Base-by-base conservation (phyloP, 2,797 vertebrate genomes). In the Poecilia picta region DNA sequence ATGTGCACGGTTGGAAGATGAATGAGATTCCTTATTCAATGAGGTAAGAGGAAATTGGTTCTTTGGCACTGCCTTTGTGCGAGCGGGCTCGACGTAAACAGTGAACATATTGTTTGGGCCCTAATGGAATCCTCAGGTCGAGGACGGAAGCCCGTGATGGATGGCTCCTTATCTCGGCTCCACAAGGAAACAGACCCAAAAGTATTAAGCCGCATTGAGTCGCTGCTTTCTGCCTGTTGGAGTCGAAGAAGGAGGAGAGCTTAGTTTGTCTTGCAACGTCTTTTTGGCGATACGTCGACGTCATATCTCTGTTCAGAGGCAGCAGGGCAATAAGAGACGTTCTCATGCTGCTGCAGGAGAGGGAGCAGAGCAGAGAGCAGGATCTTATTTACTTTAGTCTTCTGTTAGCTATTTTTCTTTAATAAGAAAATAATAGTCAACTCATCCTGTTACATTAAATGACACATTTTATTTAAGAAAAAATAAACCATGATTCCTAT, bases 1-100 rank as follows among this genome's bases (percentile, higher is more conserved):
- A 92, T 84, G 91, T 81, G 83, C 57, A 71, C 83, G 74, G 88
- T 53, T 78, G 79, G 85, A 92, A 92, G 92, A 95, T 88, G 88
- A 94, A 94, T 92, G 89, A 87, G 91, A 91, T 93, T 92, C 86
- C 82, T 83, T 89, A 94, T 95, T 95, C 88, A 92, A 87, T 91
- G 85, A 87, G 89, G 87, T 87, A 89, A 81, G 80, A 92, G 93
- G 93, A 94, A 95, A 95, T 93, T 95, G 90, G 87, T 91, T 94
- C 85, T 85, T 85, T 87, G 87, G 89, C 88, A 73, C 76, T 66
- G 88, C 91, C 84, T 90, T 93, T 94, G 93, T 94, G 87, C 59
- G 84, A 80, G 84, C 81, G 47, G 79, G 79, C 74, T 89, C 77
- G 82, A 85, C 89, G 83, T 89, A 89, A 94, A 93, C 83, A 78